Conservation (phyloP, 1,140 invertebrate species). For the Temnothorax longispinosus region DNA sequence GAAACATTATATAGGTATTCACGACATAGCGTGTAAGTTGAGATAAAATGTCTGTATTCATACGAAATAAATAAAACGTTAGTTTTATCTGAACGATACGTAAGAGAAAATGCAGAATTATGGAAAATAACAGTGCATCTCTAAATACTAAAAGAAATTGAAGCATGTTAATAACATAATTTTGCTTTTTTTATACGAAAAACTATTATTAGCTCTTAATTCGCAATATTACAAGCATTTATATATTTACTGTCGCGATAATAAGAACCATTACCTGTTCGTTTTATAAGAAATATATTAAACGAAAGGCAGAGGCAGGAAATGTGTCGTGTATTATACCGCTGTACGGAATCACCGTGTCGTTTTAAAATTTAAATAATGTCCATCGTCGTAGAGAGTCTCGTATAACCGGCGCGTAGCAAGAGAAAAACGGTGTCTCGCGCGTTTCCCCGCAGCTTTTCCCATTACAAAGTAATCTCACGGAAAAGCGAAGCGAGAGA, state of each 20-base stretch:
- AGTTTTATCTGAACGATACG: background rate
- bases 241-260: background rate
- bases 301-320: background rate
- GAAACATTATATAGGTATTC: background rate
- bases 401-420: constrained; percentile 4
- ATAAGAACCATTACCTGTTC: background rate
- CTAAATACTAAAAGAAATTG: background rate
- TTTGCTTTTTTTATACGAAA: background rate
- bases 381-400: constrained; percentile 1
- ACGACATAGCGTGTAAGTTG: background rate
- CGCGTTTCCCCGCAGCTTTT: constrained; percentile 29
- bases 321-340: constrained; percentile 12
- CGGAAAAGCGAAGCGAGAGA: constrained; percentile 9
- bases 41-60: background rate
- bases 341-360: constrained; percentile 27
- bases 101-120: background rate
- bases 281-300: constrained; percentile 30
- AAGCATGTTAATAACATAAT: background rate
- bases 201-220: background rate
- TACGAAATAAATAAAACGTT: background rate
- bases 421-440: constrained; percentile 10
- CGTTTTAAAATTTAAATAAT: constrained; percentile 50
- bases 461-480: constrained; percentile 49
- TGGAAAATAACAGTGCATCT: background rate
- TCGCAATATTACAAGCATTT: background rate